These are phyloP conservation scores for Anneissia japonica DNA, from an alignment of 35 echinoderm and acorn worm species.

Conservation along the genomic window DNA sequence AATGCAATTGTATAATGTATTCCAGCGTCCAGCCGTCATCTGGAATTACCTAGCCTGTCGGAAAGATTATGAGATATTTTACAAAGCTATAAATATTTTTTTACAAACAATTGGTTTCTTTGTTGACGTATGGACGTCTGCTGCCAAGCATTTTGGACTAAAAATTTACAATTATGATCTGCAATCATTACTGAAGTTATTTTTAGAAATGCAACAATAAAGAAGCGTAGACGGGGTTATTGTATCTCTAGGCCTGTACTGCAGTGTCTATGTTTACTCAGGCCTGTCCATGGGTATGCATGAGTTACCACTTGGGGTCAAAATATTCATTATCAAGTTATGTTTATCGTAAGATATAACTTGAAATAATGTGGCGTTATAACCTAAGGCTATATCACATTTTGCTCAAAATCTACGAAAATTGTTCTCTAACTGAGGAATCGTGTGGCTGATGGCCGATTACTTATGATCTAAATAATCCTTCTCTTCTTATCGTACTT, in stretches of 20 bases:
- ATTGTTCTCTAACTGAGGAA: not conserved
- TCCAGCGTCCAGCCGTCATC: not conserved
- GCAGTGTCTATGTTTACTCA: not conserved
- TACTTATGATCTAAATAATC: too few species aligned
- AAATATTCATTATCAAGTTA: not conserved
- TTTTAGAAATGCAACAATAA: not conserved
- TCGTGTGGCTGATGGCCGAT: too few species aligned
- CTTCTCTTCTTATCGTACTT: too few species aligned
- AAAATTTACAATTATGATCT: not conserved
- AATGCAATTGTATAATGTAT: too few species aligned
- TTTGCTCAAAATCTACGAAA: not conserved
- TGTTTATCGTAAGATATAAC: not conserved
- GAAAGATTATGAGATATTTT: not conserved
- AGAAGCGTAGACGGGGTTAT: not conserved
- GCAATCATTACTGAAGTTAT: not conserved
- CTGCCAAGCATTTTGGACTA: not conserved
- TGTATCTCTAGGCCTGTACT: not conserved
- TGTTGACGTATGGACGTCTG: not conserved
- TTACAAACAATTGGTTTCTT: not conserved
- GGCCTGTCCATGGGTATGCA: not conserved
- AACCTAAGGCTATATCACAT: not conserved
- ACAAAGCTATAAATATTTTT: not conserved
- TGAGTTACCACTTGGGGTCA: not conserved
- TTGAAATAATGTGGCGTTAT: not conserved
- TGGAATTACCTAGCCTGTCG: not conserved